Evolutionary conservation across 2,888 invertebrate genomes (phyloP), one percentile per base, ranked within the genome.

Genomic region (Deilephila elpenor): DNA sequence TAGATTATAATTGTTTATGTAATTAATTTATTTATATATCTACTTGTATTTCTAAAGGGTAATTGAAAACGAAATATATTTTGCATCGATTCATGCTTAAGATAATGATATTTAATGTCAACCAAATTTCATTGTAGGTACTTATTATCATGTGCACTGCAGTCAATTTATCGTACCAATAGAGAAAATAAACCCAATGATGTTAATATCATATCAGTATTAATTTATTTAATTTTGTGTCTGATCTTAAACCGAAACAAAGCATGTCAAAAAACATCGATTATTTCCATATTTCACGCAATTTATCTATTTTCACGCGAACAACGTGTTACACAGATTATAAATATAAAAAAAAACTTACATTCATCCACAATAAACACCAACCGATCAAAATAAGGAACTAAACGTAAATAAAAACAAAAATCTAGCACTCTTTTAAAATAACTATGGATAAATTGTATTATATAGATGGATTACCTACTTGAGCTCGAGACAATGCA

Each of bases 271-370:
- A 25, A 19, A 62, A 6, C 19, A n/a, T 20, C 51, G 51, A 67
- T 25, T 44, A 67, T 51, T 44, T 67, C 44, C 25, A 17, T 51
- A 67, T 20, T 14, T 51, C 67, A 67, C 67, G 67, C 51, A 20
- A 67, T 51, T 44, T 67, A 67, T 17, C 25, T n/a, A n/a, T n/a
- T n/a, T 67, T 20, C n/a, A 59, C 19, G 56, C 59, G 7, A 71
- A 71, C 56, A 32, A 34, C 20, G 34, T 37, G 29, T 19, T 44
- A 56, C 56, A 56, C 56, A 56, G 56, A 56, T 56, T 56, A 25
- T n/a, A 19, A 56, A 56, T 3, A n/a, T n/a, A n/a, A 0, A 19
- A n/a, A 56, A 56, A 56, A 56, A 56, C 56, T n/a, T 5, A 51
- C 6, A 44, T 11, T 44, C 11, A 44, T 44, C 19, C 56, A n/a